Percentiles rank a stretch among this genome's conserved stretches.
Conservation (phyloP, 2,888 invertebrate species). For the Anthophora plumipes region DNA sequence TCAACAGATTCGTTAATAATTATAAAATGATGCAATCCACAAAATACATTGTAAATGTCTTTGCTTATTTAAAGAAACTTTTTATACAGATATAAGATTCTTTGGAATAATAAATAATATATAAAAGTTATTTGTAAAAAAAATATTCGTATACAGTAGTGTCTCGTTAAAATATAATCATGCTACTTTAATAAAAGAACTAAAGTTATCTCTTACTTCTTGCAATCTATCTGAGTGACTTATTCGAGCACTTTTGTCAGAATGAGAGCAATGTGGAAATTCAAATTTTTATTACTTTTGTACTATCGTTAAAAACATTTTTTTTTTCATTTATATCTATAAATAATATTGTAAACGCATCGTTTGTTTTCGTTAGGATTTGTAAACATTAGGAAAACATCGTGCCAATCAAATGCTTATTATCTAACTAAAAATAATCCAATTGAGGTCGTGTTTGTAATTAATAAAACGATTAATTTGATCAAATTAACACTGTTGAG, state of each 20-base stretch:
- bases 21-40: neutral
- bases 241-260: neutral
- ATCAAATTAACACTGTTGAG: too few species aligned
- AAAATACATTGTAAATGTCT: neutral
- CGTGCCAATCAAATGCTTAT: too few species aligned
- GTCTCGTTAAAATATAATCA: neutral
- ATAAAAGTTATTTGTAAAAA: neutral
- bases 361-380: too few species aligned
- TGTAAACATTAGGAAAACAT: too few species aligned
- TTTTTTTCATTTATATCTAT: too few species aligned
- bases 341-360: too few species aligned
- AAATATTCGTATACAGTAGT: neutral
- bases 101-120: neutral
- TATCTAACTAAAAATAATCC: too few species aligned
- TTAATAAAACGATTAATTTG: too few species aligned
- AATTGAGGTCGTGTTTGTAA: too few species aligned
- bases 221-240: neutral
- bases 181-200: neutral
- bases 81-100: neutral
- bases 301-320: too few species aligned
- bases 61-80: neutral
- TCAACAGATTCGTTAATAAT: neutral
- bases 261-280: neutral
- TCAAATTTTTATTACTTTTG: neutral
- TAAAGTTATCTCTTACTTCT: neutral